phyloP scores from a whole-genome alignment of 2,888 invertebrate genomes.

The Limnephilus marmoratus region DNA sequence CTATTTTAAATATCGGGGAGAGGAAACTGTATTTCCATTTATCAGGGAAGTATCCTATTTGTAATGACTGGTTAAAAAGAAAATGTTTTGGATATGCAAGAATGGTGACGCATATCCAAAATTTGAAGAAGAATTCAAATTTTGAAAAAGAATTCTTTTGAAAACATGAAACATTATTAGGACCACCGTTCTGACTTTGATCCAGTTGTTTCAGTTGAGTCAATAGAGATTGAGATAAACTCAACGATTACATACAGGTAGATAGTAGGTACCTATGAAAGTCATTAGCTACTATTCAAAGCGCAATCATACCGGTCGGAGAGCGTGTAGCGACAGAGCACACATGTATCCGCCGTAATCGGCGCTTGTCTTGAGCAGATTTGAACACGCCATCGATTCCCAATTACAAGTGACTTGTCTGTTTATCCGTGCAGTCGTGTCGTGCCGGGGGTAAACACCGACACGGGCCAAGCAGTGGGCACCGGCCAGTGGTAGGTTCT shows the following conservation, averaged over 20 bases:
- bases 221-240: too few species aligned
- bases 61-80: too few species aligned
- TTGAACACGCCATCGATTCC: slow-evolving; percentile 37
- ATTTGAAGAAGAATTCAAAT: too few species aligned
- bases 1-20: too few species aligned
- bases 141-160: too few species aligned
- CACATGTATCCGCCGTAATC: slow-evolving; percentile 14
- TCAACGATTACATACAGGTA: background rate
- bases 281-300: background rate
- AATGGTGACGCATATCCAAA: too few species aligned
- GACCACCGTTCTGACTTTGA: too few species aligned
- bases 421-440: slow-evolving; percentile 28
- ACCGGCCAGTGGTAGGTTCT: background rate
- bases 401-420: slow-evolving; percentile 58
- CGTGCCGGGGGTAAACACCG: slow-evolving; percentile 11
- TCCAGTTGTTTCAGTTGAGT: too few species aligned
- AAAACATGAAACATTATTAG: too few species aligned
- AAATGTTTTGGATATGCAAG: too few species aligned
- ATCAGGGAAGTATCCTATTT: too few species aligned
- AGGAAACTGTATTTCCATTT: too few species aligned
- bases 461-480: background rate
- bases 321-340: background rate
- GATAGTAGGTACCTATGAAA: background rate
- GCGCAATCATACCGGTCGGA: background rate
- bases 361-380: slow-evolving; percentile 45